A percentile compares a stretch with the other conserved stretches of the same genome.
Evolutionary conservation across 2,797 vertebrate species (phyloP).

Genomic region (Poecile montanus): DNA sequence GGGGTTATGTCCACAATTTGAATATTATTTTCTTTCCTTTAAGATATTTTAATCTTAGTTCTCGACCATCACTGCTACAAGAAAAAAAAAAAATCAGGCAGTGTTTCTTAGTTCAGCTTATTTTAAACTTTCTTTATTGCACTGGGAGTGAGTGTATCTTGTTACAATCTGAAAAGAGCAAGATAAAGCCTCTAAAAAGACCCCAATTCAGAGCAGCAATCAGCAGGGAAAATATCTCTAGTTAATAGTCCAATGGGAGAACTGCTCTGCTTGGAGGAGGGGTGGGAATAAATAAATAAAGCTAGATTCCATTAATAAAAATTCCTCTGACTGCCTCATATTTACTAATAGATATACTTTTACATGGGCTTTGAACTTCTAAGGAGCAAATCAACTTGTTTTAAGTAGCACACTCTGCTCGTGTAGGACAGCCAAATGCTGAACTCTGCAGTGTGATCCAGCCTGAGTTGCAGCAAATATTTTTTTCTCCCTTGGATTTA

Average conservation of each 20-base stretch:
- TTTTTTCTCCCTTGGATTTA: conserved; percentile 31
- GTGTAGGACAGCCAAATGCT: conserved; percentile 40
- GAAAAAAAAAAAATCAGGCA: conserved; percentile 6
- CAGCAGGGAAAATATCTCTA: not conserved
- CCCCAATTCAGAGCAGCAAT: conserved; percentile 1
- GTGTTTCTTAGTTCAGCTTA: conserved; percentile 25
- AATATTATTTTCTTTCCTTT: conserved; percentile 34
- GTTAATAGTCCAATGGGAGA: not conserved
- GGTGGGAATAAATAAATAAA: conserved; percentile 4
- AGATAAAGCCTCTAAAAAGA: conserved; percentile 47
- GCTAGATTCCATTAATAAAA: conserved; percentile 52
- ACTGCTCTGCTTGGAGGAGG: not conserved
- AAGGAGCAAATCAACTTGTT: conserved; percentile 39
- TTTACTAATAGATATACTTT: conserved; percentile 52
- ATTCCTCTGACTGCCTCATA: conserved; percentile 31
- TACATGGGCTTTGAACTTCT: conserved; percentile 47
- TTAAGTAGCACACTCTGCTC: conserved; percentile 20
- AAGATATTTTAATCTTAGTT: conserved; percentile 22
- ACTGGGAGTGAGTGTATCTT: not conserved
- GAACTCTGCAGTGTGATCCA: conserved; percentile 12
- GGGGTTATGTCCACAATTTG: not conserved
- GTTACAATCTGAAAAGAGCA: conserved; percentile 22
- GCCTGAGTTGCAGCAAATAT: conserved; percentile 38
- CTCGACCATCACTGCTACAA: not conserved
- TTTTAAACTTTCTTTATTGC: conserved; percentile 47